phyloP scores from a whole-genome alignment of 2,113 vertebrate genomes.

The Saguinus imperator region DNA sequence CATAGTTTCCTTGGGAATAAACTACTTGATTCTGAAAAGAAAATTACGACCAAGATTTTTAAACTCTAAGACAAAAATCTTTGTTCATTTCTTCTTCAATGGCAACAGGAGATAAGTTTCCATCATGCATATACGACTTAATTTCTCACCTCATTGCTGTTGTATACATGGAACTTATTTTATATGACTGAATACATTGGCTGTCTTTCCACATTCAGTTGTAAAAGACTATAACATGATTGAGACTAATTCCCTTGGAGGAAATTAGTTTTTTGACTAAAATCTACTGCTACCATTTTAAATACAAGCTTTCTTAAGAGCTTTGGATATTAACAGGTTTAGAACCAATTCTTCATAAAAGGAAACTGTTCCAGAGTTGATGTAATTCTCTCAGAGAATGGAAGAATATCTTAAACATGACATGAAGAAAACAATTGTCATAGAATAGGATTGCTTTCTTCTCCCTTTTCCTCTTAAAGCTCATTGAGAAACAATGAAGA shows the following conservation, averaged over 20 bases:
- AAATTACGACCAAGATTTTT: neutral
- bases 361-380: neutral
- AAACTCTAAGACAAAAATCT: neutral
- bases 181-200: neutral
- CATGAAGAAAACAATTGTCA: neutral
- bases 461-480: neutral
- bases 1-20: slow-evolving; percentile 1
- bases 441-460: neutral
- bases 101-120: neutral
- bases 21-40: slow-evolving; percentile 15
- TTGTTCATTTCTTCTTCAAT: neutral
- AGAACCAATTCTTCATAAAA: slow-evolving; percentile 47
- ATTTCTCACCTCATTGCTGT: neutral
- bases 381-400: slow-evolving; percentile 4
- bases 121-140: neutral
- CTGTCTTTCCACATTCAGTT: neutral
- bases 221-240: neutral
- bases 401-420: slow-evolving; percentile 14
- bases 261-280: slow-evolving; percentile 58
- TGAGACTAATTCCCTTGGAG: slow-evolving; percentile 39
- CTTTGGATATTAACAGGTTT: slow-evolving; percentile 48
- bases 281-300: slow-evolving; percentile 28
- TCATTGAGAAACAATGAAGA: neutral
- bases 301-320: slow-evolving; percentile 42
- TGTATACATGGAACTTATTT: neutral